Percentiles rank a stretch among this genome's conserved stretches.
These are phyloP conservation scores for Limnephilus rhombicus DNA, from an alignment of 2,888 invertebrate genomes.

Conservation along the genomic window DNA sequence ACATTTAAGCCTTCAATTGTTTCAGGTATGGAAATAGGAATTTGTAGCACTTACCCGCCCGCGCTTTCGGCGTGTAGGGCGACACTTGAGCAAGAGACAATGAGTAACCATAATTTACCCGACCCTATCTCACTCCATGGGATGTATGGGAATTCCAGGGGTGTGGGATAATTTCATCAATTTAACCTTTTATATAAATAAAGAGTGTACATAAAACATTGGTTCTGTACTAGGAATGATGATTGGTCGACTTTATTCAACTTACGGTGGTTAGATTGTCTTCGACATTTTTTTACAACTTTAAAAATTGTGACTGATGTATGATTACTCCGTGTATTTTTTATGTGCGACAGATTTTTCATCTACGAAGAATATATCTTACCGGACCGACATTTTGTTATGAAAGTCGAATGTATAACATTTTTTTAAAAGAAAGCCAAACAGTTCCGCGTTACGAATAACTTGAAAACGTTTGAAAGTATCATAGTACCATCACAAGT, in stretches of 20 bases:
- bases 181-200: not conserved
- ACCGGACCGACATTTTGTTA: too few relatives aligned
- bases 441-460: too few relatives aligned
- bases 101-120: conserved; percentile 48
- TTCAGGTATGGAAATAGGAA: conserved; percentile 22
- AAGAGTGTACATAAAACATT: not conserved
- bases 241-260: not conserved
- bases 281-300: not conserved
- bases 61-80: not conserved
- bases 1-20: conserved; percentile 19
- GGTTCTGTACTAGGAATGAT: not conserved
- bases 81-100: conserved; percentile 2
- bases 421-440: too few relatives aligned
- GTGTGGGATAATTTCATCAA: not conserved
- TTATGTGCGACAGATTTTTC: too few relatives aligned
- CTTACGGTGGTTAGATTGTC: not conserved
- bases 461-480: too few relatives aligned
- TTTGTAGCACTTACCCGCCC: conserved; percentile 27
- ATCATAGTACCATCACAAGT: too few relatives aligned
- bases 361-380: too few relatives aligned
- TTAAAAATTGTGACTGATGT: too few relatives aligned
- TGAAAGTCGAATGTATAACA: too few relatives aligned
- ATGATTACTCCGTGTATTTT: too few relatives aligned
- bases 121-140: not conserved
- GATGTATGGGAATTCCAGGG: not conserved